phyloP scores from a whole-genome alignment of 2,113 vertebrate genomes.

The Acanthochromis polyacanthus region DNA sequence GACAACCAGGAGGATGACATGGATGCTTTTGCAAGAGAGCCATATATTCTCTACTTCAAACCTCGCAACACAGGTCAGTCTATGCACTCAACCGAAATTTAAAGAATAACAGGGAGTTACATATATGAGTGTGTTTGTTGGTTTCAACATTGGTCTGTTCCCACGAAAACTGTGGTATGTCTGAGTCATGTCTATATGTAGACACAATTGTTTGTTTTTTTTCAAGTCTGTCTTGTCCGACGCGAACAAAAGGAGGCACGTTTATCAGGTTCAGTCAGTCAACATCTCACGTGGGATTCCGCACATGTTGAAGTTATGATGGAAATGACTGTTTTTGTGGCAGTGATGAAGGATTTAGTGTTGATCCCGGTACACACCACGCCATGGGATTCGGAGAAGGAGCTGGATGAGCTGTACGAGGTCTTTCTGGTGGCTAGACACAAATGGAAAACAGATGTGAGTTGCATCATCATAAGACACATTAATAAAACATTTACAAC shows the following conservation, averaged over 20 bases:
- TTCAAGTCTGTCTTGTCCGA: background rate
- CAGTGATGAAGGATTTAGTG: constrained; percentile 75
- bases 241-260: constrained; percentile 16
- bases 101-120: background rate
- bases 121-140: background rate
- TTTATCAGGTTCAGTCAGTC: constrained; percentile 38
- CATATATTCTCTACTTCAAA: constrained; percentile 73
- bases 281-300: too few relatives aligned
- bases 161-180: background rate
- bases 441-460: constrained; percentile 72
- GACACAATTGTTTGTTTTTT: background rate
- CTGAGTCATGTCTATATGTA: constrained; percentile 4
- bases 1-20: constrained; percentile 72
- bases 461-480: background rate
- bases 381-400: constrained; percentile 60
- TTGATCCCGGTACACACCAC: constrained; percentile 72
- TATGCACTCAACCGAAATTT: background rate
- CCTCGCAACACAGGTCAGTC: constrained; percentile 62
- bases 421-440: constrained; percentile 68
- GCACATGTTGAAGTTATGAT: too few relatives aligned
- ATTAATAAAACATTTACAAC: background rate
- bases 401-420: constrained; percentile 78
- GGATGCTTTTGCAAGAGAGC: constrained; percentile 78
- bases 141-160: background rate
- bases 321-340: background rate